phyloP scores from a whole-genome alignment of 1,140 invertebrate genomes.

The Tetraneura akinire region DNA sequence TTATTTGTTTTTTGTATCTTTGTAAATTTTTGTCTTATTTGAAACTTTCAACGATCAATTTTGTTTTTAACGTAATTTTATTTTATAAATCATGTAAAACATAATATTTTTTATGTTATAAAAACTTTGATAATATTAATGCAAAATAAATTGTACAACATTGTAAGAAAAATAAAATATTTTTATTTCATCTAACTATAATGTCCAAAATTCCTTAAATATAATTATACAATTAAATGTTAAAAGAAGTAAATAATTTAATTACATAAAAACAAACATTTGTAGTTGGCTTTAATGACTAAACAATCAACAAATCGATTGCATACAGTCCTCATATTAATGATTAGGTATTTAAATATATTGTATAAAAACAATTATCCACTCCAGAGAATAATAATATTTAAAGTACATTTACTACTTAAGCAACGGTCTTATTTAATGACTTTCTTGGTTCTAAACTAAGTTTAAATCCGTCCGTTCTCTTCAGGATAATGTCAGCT shows the following conservation, averaged over 20 bases:
- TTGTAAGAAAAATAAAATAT: conserved; percentile 11
- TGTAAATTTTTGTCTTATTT: no score
- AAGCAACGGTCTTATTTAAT: conserved; percentile 41
- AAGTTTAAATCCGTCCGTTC: conserved; percentile 75
- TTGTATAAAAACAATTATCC: conserved; percentile 23
- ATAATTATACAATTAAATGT: conserved; percentile 24
- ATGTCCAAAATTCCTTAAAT: conserved; percentile 27
- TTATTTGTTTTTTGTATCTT: no score
- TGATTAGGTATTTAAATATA: conserved; percentile 17
- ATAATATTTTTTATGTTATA: no score
- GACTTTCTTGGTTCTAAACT: conserved; percentile 67
- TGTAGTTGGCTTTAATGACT: neutral
- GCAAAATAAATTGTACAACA: no score
- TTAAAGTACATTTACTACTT: neutral
- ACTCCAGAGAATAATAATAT: conserved; percentile 27
- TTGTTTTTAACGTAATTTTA: no score
- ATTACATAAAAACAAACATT: conserved; percentile 23
- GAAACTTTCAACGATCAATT: no score
- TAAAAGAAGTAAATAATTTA: conserved; percentile 10
- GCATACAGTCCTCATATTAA: neutral
- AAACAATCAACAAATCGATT: neutral
- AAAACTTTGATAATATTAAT: no score
- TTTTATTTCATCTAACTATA: conserved; percentile 30
- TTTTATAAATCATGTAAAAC: no score
- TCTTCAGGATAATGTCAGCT: conserved; percentile 81